A percentile compares a stretch with the other conserved stretches of the same genome.
These are phyloP conservation scores for Pomacea maculata DNA, from an alignment of 1,140 invertebrate genomes.

Conservation along the genomic window DNA sequence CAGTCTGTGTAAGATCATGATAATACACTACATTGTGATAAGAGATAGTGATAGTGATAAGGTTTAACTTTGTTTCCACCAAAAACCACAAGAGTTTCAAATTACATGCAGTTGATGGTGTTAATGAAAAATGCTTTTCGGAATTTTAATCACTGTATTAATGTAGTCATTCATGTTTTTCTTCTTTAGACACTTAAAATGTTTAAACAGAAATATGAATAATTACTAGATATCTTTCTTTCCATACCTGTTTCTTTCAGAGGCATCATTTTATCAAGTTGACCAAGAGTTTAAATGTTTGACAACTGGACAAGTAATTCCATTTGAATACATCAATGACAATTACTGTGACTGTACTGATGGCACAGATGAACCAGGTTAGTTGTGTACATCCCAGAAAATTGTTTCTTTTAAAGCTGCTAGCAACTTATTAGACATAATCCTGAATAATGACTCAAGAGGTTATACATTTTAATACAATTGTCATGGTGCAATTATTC, in stretches of 20 bases:
- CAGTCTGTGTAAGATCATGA: too few relatives aligned
- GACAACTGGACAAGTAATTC: conserved; percentile 69
- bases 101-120: neutral
- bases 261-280: conserved; percentile 45
- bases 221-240: neutral
- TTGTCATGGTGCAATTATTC: neutral
- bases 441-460: neutral
- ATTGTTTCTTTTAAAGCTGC: neutral
- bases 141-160: neutral
- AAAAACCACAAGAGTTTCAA: too few relatives aligned
- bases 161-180: neutral
- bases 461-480: neutral
- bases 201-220: too few relatives aligned
- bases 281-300: conserved; percentile 48
- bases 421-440: too few relatives aligned
- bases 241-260: conserved; percentile 36
- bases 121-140: neutral
- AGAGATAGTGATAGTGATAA: too few relatives aligned
- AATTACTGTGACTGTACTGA: conserved; percentile 96
- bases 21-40: too few relatives aligned
- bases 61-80: too few relatives aligned
- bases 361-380: conserved; percentile 91
- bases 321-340: conserved; percentile 91
- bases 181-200: too few relatives aligned
- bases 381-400: neutral